phyloP scores from a whole-genome alignment of 2,113 vertebrate genomes.

The Fregata magnificens region DNA sequence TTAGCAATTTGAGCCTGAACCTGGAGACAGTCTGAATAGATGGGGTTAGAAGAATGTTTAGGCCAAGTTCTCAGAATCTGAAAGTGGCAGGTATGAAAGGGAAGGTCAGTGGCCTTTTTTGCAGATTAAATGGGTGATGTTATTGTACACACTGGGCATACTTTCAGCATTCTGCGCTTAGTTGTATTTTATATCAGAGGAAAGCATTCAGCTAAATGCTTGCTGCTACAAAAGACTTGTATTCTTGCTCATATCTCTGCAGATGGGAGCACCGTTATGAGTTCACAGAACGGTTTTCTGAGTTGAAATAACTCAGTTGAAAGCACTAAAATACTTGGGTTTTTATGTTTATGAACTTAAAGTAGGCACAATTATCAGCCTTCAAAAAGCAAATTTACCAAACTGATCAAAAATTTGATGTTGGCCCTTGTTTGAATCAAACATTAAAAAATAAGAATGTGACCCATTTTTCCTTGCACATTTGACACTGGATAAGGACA shows the following conservation, averaged over 20 bases:
- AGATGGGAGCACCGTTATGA: neutral
- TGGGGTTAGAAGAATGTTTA: neutral
- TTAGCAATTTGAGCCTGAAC: neutral
- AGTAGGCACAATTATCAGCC: neutral
- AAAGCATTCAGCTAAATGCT: neutral
- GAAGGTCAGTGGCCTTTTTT: neutral
- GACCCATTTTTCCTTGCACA: accelerated
- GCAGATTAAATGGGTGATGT: neutral
- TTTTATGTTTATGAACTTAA: neutral
- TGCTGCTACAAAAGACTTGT: neutral
- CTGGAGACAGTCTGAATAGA: neutral
- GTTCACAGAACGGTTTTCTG: neutral
- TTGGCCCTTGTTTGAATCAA: neutral
- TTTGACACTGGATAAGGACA: neutral
- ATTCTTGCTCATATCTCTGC: neutral
- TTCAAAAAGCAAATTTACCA: neutral
- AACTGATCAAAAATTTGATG: neutral
- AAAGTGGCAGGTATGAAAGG: neutral
- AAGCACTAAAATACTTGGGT: neutral
- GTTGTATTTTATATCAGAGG: neutral
- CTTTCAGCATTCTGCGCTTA: neutral
- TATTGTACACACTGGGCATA: neutral
- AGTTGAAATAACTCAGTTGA: neutral
- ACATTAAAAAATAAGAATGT: neutral
- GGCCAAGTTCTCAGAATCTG: neutral